Base-by-base conservation (phyloP, 2,797 vertebrate genomes). In the Falco peregrinus region DNA sequence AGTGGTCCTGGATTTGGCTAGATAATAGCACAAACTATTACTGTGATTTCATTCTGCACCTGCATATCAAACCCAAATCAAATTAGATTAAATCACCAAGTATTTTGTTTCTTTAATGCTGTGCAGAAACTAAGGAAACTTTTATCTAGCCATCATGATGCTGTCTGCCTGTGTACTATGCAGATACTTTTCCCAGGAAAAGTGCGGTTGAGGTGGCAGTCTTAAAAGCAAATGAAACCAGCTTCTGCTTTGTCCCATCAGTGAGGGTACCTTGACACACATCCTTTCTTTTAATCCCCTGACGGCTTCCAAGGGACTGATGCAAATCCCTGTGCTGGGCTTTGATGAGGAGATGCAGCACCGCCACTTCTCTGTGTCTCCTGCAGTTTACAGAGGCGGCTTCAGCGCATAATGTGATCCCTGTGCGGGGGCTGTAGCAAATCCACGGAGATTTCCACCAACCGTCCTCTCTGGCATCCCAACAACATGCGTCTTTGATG, bases 401-500 rank as follows among this genome's bases (percentile, higher is more conserved):
- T 84, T 97, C 97, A 91, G 96, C 97, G 96, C 96, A 98, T 98
- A 98, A 97, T 98, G 96, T 95, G 97, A 96, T 89, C 87, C 75
- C 93, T 90, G 87, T 97, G 74, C 90, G 24, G 87, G 97, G 97
- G 97, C 97, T 94, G 96, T 39, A 78, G 96, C 53, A 90, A 97
- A 93, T 97, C 96, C 97, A 96, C 15, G 6, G 97, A 97, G 98
- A 95, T 91, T 96, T 93, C 92, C 89, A 93, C 93, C 93, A 88
- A 78, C 96, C 93, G 6, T 97, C 97, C 97, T 97, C 93, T 94
- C 76, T 70, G 93, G 97, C 97, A 96, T 96, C 94, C 97, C 95
- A 98, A 97, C 98, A 97, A 96, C 97, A 95, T 87, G 92, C 87
- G 21, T 53, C 97, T 98, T 98, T 98, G 98, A 98, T 98, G 98